Evolutionary conservation across 1,140 invertebrate species (phyloP).

Genomic region (Pygmarrhopalites habei): DNA sequence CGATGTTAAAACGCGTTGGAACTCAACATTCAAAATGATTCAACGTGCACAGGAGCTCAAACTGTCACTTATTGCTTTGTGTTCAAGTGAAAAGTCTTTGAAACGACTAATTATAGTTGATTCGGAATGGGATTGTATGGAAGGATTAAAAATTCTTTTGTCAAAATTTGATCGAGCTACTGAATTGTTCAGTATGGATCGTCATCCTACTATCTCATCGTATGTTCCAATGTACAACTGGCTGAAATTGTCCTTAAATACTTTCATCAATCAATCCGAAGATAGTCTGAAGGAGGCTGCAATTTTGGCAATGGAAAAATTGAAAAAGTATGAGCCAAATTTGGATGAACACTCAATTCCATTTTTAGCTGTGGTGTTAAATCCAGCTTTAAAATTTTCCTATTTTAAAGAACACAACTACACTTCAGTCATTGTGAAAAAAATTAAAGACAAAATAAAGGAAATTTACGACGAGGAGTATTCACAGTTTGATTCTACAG

Average conservation of each 20-base stretch:
- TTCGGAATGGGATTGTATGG: constrained; percentile 24
- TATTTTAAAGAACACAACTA: constrained; percentile 1
- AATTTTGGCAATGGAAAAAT: not conserved
- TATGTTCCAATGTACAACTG: not conserved
- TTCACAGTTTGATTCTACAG: not conserved
- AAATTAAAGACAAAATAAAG: too few relatives aligned
- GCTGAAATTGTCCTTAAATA: not conserved
- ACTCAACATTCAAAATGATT: constrained; percentile 27
- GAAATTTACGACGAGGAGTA: too few relatives aligned
- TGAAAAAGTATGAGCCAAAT: not conserved
- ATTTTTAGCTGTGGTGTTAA: not conserved
- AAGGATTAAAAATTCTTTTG: constrained; percentile 18
- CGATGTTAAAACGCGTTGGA: constrained; percentile 25
- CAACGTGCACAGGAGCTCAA: constrained; percentile 19
- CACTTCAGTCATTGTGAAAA: too few relatives aligned
- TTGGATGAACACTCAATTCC: not conserved
- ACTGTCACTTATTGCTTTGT: constrained; percentile 37
- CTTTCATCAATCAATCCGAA: not conserved
- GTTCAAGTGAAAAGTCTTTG: constrained; percentile 39
- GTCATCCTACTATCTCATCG: not conserved
- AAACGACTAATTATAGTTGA: constrained; percentile 40
- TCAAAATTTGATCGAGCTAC: constrained; percentile 13
- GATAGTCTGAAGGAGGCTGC: not conserved
- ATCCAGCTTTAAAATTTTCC: not conserved
- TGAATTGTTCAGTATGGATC: not conserved